Base-by-base conservation (phyloP, 1,140 invertebrate genomes). In the Dysdera silvatica region DNA sequence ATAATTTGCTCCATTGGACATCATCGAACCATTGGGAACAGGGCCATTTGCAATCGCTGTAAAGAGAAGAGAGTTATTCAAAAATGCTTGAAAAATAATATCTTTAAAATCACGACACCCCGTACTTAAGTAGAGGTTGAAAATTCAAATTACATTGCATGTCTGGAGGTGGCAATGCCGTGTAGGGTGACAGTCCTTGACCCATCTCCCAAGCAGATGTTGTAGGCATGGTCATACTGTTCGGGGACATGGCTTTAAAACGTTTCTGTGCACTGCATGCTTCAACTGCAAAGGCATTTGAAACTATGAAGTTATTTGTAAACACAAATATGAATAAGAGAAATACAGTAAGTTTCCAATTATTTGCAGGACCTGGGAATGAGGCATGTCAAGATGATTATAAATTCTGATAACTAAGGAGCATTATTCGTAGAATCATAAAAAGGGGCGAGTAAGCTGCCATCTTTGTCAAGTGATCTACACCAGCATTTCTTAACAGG, bases 151-250 rank as follows among this genome's bases (percentile, higher is more conserved):
- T 73, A 81, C 88, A 90, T 75, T 88, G 90, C 88, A 92, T 92
- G 73, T 92, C 89, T 24, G 89, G 89, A 64, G 88, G 85, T 72
- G 89, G 83, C 26, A 69, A 33, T 33, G 74, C 70, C 37, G 69
- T 66, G 74, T 92, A 95, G 0, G 91, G 91, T 61, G 89, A 91
- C 81, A 92, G 85, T 24, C 88, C 88, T 74, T 92, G 89, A 29
- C 75, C 75, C 82, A 91, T 88, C 72, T 95, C 90, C 90, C 89
- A 95, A 71, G 85, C 88, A 74, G 87, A 88, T 85, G 90, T 89
- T 3, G 90, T 93, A 1, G 92, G 91, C 77, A 95, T 81, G 63
- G 88, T 91, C 85, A 93, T 94, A 72, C 90, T 94, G 29, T 89
- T 88, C 10, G 93, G 93, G 32, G 91, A 95, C 82, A 94, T 90